Percentiles rank a stretch among this genome's conserved stretches.
phyloP scores from a whole-genome alignment of 2,888 invertebrate species.

The Conus canariensis region DNA sequence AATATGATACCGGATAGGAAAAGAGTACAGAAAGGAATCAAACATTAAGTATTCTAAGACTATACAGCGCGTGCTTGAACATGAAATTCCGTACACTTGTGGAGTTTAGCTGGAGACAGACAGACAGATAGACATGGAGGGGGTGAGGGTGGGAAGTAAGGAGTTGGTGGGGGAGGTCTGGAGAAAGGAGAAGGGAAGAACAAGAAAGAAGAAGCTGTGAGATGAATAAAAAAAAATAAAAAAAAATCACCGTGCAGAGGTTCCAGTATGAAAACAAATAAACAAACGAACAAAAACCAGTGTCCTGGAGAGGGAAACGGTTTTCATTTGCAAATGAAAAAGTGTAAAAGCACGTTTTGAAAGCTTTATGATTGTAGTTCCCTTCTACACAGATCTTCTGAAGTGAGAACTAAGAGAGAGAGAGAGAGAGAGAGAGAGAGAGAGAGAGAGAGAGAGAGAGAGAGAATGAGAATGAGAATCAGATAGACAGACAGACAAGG shows the following conservation, averaged over 20 bases:
- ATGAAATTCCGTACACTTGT: too few species aligned
- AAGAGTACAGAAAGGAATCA: too few species aligned
- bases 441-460: slow-evolving; percentile 4
- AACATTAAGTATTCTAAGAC: too few species aligned
- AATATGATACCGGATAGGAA: too few species aligned
- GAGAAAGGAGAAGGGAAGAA: background rate
- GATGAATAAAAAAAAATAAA: background rate
- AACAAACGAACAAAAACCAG: background rate
- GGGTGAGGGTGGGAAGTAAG: background rate
- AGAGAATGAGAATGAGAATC: background rate
- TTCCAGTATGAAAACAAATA: background rate
- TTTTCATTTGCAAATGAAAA: too few species aligned
- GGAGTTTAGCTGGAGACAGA: too few species aligned
- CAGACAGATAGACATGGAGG: background rate
- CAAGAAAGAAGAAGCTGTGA: background rate
- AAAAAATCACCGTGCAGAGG: too few species aligned
- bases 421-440: background rate
- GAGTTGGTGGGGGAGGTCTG: background rate
- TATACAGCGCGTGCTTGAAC: too few species aligned
- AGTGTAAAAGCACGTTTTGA: too few species aligned
- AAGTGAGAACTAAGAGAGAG: background rate
- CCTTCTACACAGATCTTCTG: background rate
- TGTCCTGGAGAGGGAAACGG: background rate
- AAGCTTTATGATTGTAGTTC: too few species aligned
- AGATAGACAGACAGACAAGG: too few species aligned